Evolutionary conservation across 1,140 invertebrate species (phyloP).

Genomic region (Amyelois transitella): DNA sequence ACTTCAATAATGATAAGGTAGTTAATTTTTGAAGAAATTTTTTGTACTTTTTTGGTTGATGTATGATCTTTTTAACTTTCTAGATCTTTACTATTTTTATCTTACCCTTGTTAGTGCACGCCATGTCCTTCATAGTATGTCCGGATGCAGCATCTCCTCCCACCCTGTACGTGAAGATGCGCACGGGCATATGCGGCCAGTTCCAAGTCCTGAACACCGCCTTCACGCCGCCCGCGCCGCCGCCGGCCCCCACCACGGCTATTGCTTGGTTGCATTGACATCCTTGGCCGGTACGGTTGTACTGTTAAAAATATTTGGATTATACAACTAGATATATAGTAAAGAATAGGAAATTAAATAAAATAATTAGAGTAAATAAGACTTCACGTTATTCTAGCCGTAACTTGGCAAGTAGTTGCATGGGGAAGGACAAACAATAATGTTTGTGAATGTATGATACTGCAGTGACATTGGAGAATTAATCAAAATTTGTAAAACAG

Average conservation of each 20-base stretch:
- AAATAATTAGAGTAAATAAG: no score
- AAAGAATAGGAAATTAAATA: no score
- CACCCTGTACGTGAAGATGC: constrained; percentile 97
- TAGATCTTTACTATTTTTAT: not conserved
- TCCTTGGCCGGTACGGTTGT: constrained; percentile 86
- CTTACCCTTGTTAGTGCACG: constrained; percentile 96
- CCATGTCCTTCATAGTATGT: constrained; percentile 88
- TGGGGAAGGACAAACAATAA: no score
- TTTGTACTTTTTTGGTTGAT: not conserved
- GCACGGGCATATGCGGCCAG: constrained; percentile 91
- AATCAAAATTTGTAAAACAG: no score
- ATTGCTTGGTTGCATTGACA: constrained; percentile 98
- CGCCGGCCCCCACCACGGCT: constrained; percentile 95
- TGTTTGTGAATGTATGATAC: no score
- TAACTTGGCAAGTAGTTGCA: no score
- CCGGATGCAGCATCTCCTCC: constrained; percentile 92
- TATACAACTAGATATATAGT: no score
- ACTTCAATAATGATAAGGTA: not conserved
- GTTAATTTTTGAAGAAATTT: no score
- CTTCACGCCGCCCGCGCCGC: constrained; percentile 83
- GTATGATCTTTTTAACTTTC: not conserved
- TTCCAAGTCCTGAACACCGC: constrained; percentile 89
- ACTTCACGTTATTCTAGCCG: no score
- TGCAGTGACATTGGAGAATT: no score
- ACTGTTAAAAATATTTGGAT: constrained; percentile 74